Conservation (phyloP, 1,140 invertebrate genomes). For the Dendrolimus kikuchii region DNA sequence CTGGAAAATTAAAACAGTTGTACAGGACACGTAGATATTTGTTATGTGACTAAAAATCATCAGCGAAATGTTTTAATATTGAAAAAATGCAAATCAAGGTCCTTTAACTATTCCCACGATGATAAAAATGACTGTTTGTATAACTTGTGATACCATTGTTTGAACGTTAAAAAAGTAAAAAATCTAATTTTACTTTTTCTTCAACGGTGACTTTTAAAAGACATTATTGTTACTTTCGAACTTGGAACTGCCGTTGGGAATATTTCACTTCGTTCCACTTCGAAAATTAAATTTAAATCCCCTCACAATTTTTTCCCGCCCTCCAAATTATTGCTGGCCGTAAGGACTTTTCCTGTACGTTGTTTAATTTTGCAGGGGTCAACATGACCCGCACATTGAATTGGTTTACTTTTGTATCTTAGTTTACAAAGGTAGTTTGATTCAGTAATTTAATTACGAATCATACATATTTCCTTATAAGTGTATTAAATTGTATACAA, state of each 20-base stretch:
- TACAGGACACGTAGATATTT: too few species aligned
- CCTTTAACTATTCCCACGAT: too few species aligned
- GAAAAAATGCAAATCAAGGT: too few species aligned
- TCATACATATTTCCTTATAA: too few species aligned
- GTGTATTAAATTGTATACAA: too few species aligned
- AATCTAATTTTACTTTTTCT: constrained; percentile 24
- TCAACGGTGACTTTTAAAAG: constrained; percentile 29
- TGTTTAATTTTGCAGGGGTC: constrained; percentile 35
- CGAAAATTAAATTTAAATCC: constrained; percentile 71
- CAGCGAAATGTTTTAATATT: too few species aligned
- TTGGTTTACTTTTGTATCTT: too few species aligned
- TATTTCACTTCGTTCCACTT: constrained; percentile 62
- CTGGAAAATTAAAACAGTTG: too few species aligned
- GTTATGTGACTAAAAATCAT: too few species aligned
- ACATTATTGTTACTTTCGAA: constrained; percentile 42
- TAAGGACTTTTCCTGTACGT: constrained; percentile 40
- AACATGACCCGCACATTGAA: constrained; percentile 8
- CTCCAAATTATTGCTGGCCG: constrained; percentile 59
- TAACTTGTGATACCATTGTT: neutral
- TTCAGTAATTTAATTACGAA: too few species aligned
- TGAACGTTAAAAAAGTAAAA: neutral
- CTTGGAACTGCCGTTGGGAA: constrained; percentile 51
- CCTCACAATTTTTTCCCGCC: constrained; percentile 61
- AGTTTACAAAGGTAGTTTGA: too few species aligned
- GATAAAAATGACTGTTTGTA: too few species aligned